A percentile compares a stretch with the other conserved stretches of the same genome.
phyloP scores from a whole-genome alignment of 2,888 invertebrate genomes.

The Nowickia ferox region DNA sequence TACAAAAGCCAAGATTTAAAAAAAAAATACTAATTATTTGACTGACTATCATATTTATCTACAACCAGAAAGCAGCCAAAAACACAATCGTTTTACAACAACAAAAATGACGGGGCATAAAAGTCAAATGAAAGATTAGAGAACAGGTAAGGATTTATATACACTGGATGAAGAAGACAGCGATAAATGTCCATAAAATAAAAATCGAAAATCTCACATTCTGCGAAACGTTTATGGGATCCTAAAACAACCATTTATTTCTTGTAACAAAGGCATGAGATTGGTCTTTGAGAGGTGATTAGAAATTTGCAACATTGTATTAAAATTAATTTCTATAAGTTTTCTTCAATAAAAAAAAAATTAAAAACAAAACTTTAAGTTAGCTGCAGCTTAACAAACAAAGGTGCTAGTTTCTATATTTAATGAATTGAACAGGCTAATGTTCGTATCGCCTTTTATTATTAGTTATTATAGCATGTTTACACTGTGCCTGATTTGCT shows the following conservation, averaged over 20 bases:
- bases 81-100: neutral
- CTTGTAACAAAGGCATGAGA: too few species aligned
- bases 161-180: neutral
- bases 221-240: slow-evolving; percentile 4
- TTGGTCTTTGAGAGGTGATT: slow-evolving; percentile 12
- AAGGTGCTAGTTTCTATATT: too few species aligned
- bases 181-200: neutral
- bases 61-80: neutral
- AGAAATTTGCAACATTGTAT: slow-evolving; percentile 40
- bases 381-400: too few species aligned
- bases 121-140: slow-evolving; percentile 5
- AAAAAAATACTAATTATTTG: neutral
- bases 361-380: neutral
- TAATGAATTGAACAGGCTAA: too few species aligned
- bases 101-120: neutral
- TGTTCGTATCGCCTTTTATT: too few species aligned
- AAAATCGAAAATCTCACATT: slow-evolving; percentile 2
- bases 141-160: neutral
- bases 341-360: neutral
- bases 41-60: neutral
- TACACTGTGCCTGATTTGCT: too few species aligned
- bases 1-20: neutral
- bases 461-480: too few species aligned
- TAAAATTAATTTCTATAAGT: neutral
- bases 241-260: slow-evolving; percentile 18